These are phyloP conservation scores for Prinia subflava DNA, from an alignment of 2,113 vertebrate genomes.

Conservation along the genomic window DNA sequence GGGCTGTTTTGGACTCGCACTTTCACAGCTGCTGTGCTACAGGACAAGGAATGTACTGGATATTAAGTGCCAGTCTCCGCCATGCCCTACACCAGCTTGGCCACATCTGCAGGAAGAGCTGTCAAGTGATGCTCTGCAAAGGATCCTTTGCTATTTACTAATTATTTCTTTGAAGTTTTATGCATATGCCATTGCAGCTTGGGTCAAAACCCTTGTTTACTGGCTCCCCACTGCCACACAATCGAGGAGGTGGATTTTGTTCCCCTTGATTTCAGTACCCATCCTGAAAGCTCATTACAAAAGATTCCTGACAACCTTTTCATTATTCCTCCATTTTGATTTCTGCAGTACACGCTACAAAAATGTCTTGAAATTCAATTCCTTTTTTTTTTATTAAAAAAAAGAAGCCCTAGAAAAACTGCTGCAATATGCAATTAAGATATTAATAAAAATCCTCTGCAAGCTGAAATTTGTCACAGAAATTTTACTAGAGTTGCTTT, in stretches of 20 bases:
- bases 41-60: fast-evolving
- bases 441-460: neutral
- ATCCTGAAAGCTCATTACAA: neutral
- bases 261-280: neutral
- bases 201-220: neutral
- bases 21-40: fast-evolving
- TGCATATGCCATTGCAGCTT: neutral
- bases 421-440: neutral
- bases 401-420: neutral
- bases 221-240: neutral
- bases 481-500: neutral
- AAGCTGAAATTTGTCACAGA: neutral
- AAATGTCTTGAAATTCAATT: neutral
- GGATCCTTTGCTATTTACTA: neutral
- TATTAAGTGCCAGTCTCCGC: neutral
- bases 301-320: neutral
- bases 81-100: neutral
- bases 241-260: neutral
- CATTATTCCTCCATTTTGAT: slow-evolving; percentile 1
- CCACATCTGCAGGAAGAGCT: neutral
- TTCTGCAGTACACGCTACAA: neutral
- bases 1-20: neutral
- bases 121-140: neutral
- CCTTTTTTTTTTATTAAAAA: neutral
- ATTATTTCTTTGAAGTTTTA: neutral